Evolutionary conservation across 2,888 invertebrate species (phyloP), one percentile per base, ranked within the genome.

Genomic region (Rosalia funebris): DNA sequence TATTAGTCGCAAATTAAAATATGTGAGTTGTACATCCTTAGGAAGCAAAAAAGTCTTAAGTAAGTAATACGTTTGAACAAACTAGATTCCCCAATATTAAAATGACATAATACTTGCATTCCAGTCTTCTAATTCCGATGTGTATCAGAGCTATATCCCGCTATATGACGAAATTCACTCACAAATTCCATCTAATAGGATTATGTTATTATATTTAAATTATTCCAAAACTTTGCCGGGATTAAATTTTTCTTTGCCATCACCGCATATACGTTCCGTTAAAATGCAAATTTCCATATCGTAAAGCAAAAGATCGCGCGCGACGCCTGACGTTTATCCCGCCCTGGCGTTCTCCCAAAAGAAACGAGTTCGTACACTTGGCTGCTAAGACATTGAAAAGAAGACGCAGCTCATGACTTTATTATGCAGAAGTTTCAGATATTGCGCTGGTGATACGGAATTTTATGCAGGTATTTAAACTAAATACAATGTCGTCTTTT

Each of bases 301-400:
- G 9, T 25, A 44, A 20, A 44, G 44, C 20, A 44, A 25, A 25
- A 44, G 25, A 44, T 20, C 11, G n/a, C 12, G 20, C n/a, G n/a
- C 20, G 12, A 44, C 19, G 20, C 12, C 20, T 19, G 20, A 14
- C 44, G 25, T 10, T 25, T 44, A 44, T 1, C 20, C 11, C n/a
- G 19, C 11, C 25, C n/a, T 44, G 19, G 44, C 44, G 44, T 44
- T 44, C 20, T 19, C 44, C 25, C 44, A 44, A 44, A 44, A 44
- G 41, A 14, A 25, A 44, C 20, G 44, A 14, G 10, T 44, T 25
- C 34, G 14, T 14, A 14, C 12, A 11, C 44, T 25, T 12, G 44
- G 44, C 25, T 12, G 44, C 10, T 25, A 44, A 44, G 44, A 44
- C 44, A 12, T 25, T 19, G 41, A 17, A n/a, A 17, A 17, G 10